Evolutionary conservation across 2,888 invertebrate species (phyloP), one percentile per base, ranked within the genome.

Genomic region (Amblyjoppa proteus): DNA sequence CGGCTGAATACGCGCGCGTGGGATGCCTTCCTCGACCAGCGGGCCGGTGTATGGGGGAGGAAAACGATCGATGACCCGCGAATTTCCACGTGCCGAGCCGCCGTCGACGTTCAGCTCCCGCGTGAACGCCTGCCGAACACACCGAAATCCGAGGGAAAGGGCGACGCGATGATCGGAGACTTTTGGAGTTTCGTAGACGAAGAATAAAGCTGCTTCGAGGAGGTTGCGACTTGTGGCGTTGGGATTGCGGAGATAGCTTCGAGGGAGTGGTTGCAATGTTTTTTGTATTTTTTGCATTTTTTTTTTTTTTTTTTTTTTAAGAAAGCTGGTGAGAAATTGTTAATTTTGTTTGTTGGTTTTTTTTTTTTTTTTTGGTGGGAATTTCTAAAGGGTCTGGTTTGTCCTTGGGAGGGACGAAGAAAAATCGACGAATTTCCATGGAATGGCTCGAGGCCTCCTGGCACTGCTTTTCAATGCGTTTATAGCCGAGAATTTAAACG

Each of bases 11-110:
- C 77, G 87, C 84, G 77, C 84, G 88, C 82, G 87, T 88, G 85
- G 84, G 73, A 56, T 64, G 66, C 70, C 71, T 64, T 38, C 56
- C 69, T 25, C 61, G 20, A 70, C 66, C 73, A 28, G 34, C 70
- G 64, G 31, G 64, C 31, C 16, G 64, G 34, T 34, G 34, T 34
- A 25, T 49, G 70, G 58, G 78, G 70, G 70, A 74, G 76, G 86
- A 80, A 84, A 87, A 87, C 88, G 88, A 88, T 88, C 84, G 82
- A 82, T 82, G 85, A 81, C 73, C 84, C 77, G 81, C 84, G 84
- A 88, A 86, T 88, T 88, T 88, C 84, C 87, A 86, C 86, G 87
- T 87, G 87, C 86, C 83, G 83, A 81, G 82, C 83, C 84, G 64
- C 74, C 64, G 74, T 64, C 66, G 56, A 78, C 75, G 68, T 20